These are phyloP conservation scores for Zygogramma bicolorata DNA, from an alignment of 2,888 invertebrate species.

Conservation along the genomic window DNA sequence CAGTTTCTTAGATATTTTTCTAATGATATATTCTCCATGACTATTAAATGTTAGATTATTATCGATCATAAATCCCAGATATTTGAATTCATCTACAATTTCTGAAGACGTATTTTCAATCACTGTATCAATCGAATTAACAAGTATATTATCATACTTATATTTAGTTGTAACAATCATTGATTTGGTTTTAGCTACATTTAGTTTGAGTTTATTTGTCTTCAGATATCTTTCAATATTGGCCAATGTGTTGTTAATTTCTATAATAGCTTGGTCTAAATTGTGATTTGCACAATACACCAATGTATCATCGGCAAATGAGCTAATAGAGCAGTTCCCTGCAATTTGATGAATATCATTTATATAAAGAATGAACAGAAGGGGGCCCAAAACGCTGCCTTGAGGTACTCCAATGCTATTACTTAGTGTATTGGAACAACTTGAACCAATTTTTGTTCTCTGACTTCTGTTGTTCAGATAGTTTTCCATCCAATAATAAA, in stretches of 20 bases:
- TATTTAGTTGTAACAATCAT: neutral
- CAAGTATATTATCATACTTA: no score
- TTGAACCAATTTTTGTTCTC: neutral
- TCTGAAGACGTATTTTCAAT: no score
- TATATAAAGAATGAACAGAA: neutral
- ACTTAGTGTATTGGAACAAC: neutral
- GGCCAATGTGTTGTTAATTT: neutral
- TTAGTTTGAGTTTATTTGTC: neutral
- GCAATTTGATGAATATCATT: neutral
- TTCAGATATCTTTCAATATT: neutral
- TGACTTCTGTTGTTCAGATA: neutral
- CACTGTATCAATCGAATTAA: no score
- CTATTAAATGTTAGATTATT: no score
- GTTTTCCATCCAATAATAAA: neutral
- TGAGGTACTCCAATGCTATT: neutral
- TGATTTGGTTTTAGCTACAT: neutral
- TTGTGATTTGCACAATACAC: no score
- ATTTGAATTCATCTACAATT: no score
- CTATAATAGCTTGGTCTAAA: neutral
- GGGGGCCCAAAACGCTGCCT: neutral
- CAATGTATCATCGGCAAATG: neutral
- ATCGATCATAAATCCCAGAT: no score
- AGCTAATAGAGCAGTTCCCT: neutral
- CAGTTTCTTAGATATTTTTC: no score
- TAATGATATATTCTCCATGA: no score